A percentile compares a stretch with the other conserved stretches of the same genome.
Evolutionary conservation across 2,888 invertebrate genomes (phyloP).

Genomic region (Scrobipalpa atriplicella): DNA sequence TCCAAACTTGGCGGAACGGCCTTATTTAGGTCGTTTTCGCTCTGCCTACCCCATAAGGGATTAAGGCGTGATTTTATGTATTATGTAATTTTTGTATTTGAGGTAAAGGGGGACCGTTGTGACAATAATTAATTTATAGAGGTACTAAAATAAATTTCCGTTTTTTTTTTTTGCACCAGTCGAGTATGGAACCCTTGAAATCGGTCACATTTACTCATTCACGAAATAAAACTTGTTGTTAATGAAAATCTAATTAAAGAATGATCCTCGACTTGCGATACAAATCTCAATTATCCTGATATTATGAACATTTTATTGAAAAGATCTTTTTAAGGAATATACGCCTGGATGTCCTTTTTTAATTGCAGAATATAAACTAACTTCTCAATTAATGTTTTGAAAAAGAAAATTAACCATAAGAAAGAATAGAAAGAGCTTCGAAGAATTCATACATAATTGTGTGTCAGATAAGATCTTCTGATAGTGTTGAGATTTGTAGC

Average conservation of each 20-base stretch:
- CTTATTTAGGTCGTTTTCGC: too few species aligned
- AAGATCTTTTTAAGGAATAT: neutral
- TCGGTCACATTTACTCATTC: neutral
- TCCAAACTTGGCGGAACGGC: too few species aligned
- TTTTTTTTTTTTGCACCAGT: too few species aligned
- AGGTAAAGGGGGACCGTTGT: too few species aligned
- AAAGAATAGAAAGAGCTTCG: neutral
- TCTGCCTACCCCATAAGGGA: too few species aligned
- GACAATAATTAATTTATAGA: too few species aligned
- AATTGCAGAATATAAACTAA: too few species aligned
- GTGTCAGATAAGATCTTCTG: neutral
- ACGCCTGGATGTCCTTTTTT: neutral
- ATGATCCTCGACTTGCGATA: slow-evolving; percentile 1
- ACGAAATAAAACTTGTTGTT: slow-evolving; percentile 24
- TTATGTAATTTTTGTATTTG: too few species aligned
- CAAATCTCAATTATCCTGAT: slow-evolving; percentile 20
- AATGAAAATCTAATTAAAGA: slow-evolving; percentile 15
- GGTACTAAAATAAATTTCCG: too few species aligned
- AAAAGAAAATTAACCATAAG: neutral
- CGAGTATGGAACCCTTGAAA: neutral
- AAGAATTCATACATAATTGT: neutral
- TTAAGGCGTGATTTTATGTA: too few species aligned
- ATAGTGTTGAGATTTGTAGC: neutral
- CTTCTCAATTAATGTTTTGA: neutral
- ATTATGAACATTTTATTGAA: neutral